phyloP scores from a whole-genome alignment of 1,140 invertebrate species.

The Frieseomelitta varia region DNA sequence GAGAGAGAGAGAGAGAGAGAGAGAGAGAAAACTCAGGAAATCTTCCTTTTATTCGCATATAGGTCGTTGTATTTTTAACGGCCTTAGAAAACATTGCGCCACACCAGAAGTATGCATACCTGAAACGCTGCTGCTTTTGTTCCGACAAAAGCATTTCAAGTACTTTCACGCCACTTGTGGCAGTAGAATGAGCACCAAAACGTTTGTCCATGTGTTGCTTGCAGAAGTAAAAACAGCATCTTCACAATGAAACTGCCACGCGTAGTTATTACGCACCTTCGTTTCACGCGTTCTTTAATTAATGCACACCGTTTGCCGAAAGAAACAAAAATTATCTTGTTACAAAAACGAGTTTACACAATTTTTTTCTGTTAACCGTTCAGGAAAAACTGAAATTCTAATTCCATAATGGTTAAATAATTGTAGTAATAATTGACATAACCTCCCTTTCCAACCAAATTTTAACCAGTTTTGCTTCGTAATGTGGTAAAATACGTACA shows the following conservation, averaged over 20 bases:
- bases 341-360: too few species aligned
- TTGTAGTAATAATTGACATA: too few species aligned
- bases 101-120: slow-evolving; percentile 6
- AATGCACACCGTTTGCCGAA: neutral
- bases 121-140: slow-evolving; percentile 18
- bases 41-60: slow-evolving; percentile 7
- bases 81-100: slow-evolving; percentile 16
- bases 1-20: neutral
- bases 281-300: neutral
- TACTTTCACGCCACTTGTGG: slow-evolving; percentile 20
- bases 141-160: slow-evolving; percentile 22
- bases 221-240: neutral
- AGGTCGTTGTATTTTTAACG: slow-evolving; percentile 15
- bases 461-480: too few species aligned
- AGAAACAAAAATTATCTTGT: too few species aligned
- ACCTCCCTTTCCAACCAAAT: too few species aligned
- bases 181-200: slow-evolving; percentile 6
- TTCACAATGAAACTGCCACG: neutral
- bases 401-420: too few species aligned
- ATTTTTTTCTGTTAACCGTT: too few species aligned
- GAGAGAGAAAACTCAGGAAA: neutral
- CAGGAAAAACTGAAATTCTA: too few species aligned
- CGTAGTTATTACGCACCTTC: neutral
- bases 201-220: slow-evolving; percentile 8
- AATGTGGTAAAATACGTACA: too few species aligned